Percentiles rank a stretch among this genome's conserved stretches.
Evolutionary conservation across 2,888 invertebrate genomes (phyloP).

Genomic region (Hirtodrosophila cameraria): DNA sequence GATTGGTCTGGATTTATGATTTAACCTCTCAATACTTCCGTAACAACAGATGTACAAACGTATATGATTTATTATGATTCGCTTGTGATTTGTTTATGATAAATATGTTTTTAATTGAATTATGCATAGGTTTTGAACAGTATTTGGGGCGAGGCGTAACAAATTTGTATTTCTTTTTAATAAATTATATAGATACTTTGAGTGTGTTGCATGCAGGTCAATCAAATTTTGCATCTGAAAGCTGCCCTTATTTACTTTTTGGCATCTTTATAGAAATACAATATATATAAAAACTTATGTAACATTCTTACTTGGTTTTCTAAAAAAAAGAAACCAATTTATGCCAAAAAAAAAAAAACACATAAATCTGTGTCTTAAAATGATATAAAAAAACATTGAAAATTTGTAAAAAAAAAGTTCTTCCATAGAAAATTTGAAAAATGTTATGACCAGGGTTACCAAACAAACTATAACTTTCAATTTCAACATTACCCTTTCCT

Average conservation of each 20-base stretch:
- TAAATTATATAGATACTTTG: slow-evolving; percentile 12
- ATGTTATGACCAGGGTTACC: too few relatives aligned
- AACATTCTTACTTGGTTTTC: too few relatives aligned
- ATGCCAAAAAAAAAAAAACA: neutral
- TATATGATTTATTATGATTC: slow-evolving; percentile 36
- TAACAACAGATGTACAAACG: neutral
- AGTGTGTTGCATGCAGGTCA: slow-evolving; percentile 40
- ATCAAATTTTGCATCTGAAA: slow-evolving; percentile 33
- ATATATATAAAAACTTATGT: too few relatives aligned
- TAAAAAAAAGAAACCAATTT: neutral
- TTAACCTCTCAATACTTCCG: slow-evolving; percentile 16
- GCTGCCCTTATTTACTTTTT: slow-evolving; percentile 21
- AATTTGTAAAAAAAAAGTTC: too few relatives aligned
- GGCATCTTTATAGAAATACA: neutral
- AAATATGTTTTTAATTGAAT: slow-evolving; percentile 51
- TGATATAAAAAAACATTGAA: neutral
- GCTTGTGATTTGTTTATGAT: slow-evolving; percentile 21
- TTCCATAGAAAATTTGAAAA: too few relatives aligned
- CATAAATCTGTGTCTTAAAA: neutral
- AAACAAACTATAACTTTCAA: too few relatives aligned
- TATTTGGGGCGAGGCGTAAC: slow-evolving; percentile 48
- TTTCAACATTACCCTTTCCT: too few relatives aligned
- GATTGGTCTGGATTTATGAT: slow-evolving; percentile 27
- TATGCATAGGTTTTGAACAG: slow-evolving; percentile 22
- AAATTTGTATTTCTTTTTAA: slow-evolving; percentile 31